Percentiles rank a stretch among this genome's conserved stretches.
These are phyloP conservation scores for Premnoplex brunnescens DNA, from an alignment of 2,797 vertebrate species.

Conservation along the genomic window DNA sequence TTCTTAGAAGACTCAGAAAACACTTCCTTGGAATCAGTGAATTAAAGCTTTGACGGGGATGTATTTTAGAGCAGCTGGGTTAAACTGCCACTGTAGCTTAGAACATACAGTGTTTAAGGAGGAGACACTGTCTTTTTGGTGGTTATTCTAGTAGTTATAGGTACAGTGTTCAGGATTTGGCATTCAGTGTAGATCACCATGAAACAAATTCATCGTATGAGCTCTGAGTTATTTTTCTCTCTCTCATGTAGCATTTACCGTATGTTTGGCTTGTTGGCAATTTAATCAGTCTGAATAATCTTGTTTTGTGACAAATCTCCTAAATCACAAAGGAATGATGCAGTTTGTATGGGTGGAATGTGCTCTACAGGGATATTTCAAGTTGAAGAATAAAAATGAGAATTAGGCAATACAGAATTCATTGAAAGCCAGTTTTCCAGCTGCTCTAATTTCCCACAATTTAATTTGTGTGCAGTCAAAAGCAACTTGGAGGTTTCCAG, in stretches of 20 bases:
- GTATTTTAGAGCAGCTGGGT: not conserved
- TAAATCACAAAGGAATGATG: constrained; percentile 66
- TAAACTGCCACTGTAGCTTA: not conserved
- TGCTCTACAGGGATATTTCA: constrained; percentile 45
- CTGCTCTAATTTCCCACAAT: constrained; percentile 46
- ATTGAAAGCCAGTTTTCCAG: constrained; percentile 47
- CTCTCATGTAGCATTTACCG: constrained; percentile 55
- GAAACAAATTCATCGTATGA: constrained; percentile 4
- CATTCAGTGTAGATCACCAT: not conserved
- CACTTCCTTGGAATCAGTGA: not conserved
- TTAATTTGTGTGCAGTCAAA: constrained; percentile 45
- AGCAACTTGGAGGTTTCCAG: constrained; percentile 34
- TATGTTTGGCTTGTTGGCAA: constrained; percentile 60
- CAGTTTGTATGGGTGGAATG: constrained; percentile 60
- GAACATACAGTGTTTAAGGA: not conserved
- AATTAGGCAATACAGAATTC: constrained; percentile 53
- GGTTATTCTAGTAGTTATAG: not conserved
- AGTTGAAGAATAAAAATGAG: constrained; percentile 62
- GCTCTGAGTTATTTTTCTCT: constrained; percentile 45
- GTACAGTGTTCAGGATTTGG: constrained; percentile 3
- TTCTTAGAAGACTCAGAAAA: not conserved
- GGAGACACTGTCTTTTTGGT: not conserved
- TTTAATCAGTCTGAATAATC: constrained; percentile 72
- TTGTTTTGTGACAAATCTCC: constrained; percentile 60
- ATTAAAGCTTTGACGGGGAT: not conserved